phyloP scores from a whole-genome alignment of 1,140 invertebrate genomes.

The Meteorus sp. region DNA sequence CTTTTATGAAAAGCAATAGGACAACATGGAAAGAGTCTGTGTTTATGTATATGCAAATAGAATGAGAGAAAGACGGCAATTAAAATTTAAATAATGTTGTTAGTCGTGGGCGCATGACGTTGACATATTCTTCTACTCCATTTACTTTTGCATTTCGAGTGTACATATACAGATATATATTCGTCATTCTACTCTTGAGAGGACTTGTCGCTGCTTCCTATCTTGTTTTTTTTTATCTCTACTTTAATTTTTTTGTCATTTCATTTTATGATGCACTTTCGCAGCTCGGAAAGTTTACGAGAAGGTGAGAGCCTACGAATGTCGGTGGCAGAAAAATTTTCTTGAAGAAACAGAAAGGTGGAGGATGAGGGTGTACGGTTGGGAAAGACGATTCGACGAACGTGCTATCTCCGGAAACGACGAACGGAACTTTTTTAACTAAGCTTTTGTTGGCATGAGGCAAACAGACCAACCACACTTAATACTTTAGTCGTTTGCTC shows the following conservation, averaged over 20 bases:
- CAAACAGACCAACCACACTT: slow-evolving; percentile 1
- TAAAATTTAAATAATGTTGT: slow-evolving; percentile 18
- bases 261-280: not conserved
- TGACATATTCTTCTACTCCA: not conserved
- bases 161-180: too few relatives aligned
- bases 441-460: not conserved
- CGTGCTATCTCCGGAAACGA: slow-evolving; percentile 5
- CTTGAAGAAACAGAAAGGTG: slow-evolving; percentile 1
- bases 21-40: slow-evolving; percentile 24
- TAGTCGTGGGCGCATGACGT: not conserved
- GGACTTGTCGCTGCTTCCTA: too few relatives aligned
- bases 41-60: slow-evolving; percentile 4
- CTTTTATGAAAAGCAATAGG: not conserved
- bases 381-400: slow-evolving; percentile 5
- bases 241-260: not conserved
- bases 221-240: not conserved
- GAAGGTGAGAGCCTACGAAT: slow-evolving; percentile 1
- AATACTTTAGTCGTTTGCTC: not conserved
- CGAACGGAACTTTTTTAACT: slow-evolving; percentile 1
- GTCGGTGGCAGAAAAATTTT: slow-evolving; percentile 10
- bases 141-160: not conserved
- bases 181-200: too few relatives aligned
- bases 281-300: slow-evolving; percentile 12
- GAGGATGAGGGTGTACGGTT: too few relatives aligned
- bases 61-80: slow-evolving; percentile 10